Conservation (phyloP, 2,797 vertebrate genomes). For the Malacoctenus gilli region DNA sequence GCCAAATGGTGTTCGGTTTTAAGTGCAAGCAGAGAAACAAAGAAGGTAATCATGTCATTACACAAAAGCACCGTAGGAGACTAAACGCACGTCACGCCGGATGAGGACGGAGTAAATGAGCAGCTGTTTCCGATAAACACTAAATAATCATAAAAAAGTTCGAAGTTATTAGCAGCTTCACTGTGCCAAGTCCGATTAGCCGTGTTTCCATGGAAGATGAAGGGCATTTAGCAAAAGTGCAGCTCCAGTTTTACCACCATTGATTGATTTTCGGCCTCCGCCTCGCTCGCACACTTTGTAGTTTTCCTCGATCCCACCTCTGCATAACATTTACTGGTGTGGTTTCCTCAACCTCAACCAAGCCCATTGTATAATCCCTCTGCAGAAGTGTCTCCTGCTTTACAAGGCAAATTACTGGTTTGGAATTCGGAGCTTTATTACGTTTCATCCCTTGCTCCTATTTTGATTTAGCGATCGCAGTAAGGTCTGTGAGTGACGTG, state of each 20-base stretch:
- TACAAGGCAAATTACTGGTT: conserved; percentile 1
- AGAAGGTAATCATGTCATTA: conserved; percentile 52
- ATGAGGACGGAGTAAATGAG: conserved; percentile 26
- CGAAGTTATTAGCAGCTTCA: conserved; percentile 45
- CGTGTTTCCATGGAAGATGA: conserved; percentile 40
- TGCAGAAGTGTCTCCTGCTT: background rate
- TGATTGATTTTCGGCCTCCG: background rate
- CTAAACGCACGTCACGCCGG: conserved; percentile 27
- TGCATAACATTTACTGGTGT: conserved; percentile 30
- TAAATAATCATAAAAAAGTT: conserved; percentile 52
- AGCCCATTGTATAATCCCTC: conserved; percentile 1
- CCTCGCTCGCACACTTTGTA: background rate
- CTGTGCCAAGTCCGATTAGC: conserved; percentile 53
- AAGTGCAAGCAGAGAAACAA: conserved; percentile 39
- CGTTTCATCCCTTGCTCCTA: background rate
- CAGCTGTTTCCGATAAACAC: conserved; percentile 51
- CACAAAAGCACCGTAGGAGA: conserved; percentile 32
- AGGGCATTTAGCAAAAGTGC: conserved; percentile 33
- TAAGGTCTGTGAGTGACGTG: background rate
- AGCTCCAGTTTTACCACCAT: conserved; percentile 23
- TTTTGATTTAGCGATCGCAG: background rate
- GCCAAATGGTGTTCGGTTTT: conserved; percentile 19
- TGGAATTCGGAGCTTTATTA: background rate
- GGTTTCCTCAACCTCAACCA: conserved; percentile 2
- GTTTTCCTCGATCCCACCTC: conserved; percentile 14